Percentiles rank a stretch among this genome's conserved stretches.
Evolutionary conservation across 2,797 vertebrate genomes (phyloP).

Genomic region (Channallabes apus): DNA sequence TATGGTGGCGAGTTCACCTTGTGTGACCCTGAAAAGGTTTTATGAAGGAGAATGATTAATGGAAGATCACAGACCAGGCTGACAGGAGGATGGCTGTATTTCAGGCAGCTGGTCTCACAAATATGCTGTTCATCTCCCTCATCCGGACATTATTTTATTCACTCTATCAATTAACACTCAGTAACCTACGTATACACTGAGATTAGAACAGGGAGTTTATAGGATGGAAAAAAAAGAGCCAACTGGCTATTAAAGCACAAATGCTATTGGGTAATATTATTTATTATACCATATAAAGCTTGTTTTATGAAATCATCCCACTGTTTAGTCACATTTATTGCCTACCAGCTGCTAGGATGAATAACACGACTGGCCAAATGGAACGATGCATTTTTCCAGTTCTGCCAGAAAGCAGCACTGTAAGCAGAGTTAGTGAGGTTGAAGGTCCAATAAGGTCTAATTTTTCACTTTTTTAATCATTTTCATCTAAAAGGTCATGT

Average conservation of each 20-base stretch:
- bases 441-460: no score
- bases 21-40: not conserved
- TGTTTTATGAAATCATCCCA: not conserved
- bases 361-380: not conserved
- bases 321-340: not conserved
- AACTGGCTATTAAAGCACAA: not conserved
- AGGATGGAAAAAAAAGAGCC: not conserved
- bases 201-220: not conserved
- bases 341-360: not conserved
- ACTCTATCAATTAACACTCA: not conserved
- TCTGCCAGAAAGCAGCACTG: not conserved
- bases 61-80: not conserved
- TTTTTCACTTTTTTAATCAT: no score
- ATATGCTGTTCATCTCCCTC: not conserved
- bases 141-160: not conserved
- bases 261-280: not conserved
- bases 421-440: not conserved
- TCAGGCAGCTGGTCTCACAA: not conserved
- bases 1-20: not conserved
- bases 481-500: no score
- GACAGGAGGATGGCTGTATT: not conserved
- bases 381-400: not conserved
- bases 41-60: not conserved
- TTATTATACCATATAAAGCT: not conserved
- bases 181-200: not conserved